Evolutionary conservation across 2,797 vertebrate genomes (phyloP), one percentile per base, ranked within the genome.

Genomic region (Tokudaia muenninki): DNA sequence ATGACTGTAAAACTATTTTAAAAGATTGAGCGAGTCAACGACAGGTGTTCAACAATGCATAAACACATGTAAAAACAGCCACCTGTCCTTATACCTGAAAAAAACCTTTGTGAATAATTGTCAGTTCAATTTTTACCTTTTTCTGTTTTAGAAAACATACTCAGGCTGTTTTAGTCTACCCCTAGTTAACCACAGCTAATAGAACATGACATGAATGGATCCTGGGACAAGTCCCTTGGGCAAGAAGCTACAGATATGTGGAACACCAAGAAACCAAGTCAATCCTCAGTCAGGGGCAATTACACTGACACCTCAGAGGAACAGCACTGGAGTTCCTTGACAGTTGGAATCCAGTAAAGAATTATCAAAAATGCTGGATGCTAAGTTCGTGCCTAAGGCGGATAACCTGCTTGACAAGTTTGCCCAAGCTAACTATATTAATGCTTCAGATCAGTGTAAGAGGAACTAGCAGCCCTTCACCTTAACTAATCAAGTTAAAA

Each of bases 401-500:
- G 97, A 96, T 95, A 98, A 98, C 98, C 98, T 93, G 97, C 89
- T 97, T 98, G 82, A 97, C 93, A 97, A 94, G 21, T 81, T 90
- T 86, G 86, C 83, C 88, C 93, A 84, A 79, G 83, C 65, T 97
- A 96, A 96, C 0, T n/a, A 55, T 90, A 94, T 92, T 92, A 78
- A 52, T 3, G 12, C 74, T 97, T 97, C 91, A 94, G 92, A 87
- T 95, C 95, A 67, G 41, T 0, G 0, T 83, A 96, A 98, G 87
- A 93, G 96, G 96, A 98, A 96, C 84, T 93, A 97, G 88, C 96
- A 98, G 96, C 92, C 96, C 77, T 94, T 98, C 81, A 87, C 96
- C 91, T 96, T 92, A 90, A 97, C 97, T 97, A 98, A 98, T 98
- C 97, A 13, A 0, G 47, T 98, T 96, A 97, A 98, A 97, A 52